Percentiles rank a stretch among this genome's conserved stretches.
Conservation (phyloP, 2,113 vertebrate species). For the Isurus oxyrinchus region DNA sequence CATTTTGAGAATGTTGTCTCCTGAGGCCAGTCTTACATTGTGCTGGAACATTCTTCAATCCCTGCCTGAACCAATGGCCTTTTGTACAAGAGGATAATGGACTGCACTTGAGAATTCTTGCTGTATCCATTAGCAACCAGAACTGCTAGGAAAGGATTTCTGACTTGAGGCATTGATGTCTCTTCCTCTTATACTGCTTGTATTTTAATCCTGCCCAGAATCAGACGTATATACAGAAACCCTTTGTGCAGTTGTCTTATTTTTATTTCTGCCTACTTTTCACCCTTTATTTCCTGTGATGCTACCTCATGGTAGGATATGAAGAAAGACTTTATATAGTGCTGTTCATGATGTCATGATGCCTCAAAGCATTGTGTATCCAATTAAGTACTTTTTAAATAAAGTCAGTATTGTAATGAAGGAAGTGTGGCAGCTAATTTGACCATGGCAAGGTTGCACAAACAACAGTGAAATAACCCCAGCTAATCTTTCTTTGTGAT, state of each 20-base stretch:
- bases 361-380: not conserved
- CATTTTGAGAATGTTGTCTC: not conserved
- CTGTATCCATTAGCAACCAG: slow-evolving; percentile 36
- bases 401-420: not conserved
- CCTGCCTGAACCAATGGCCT: not conserved
- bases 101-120: slow-evolving; percentile 2
- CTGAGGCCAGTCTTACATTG: not conserved
- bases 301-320: not conserved
- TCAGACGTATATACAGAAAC: not conserved
- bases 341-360: not conserved
- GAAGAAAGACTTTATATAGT: not conserved
- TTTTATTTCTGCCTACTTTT: not conserved
- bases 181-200: not conserved
- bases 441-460: not conserved
- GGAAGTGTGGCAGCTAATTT: not conserved
- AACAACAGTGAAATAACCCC: not conserved
- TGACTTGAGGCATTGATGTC: slow-evolving; percentile 12
- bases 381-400: not conserved
- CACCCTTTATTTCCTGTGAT: not conserved
- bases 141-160: not conserved
- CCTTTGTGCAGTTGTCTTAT: not conserved
- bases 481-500: not conserved
- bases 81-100: not conserved
- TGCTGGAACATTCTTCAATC: not conserved
- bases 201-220: not conserved